Conservation (phyloP, 1,140 invertebrate genomes). For the Trichomalopsis sarcophagae region DNA sequence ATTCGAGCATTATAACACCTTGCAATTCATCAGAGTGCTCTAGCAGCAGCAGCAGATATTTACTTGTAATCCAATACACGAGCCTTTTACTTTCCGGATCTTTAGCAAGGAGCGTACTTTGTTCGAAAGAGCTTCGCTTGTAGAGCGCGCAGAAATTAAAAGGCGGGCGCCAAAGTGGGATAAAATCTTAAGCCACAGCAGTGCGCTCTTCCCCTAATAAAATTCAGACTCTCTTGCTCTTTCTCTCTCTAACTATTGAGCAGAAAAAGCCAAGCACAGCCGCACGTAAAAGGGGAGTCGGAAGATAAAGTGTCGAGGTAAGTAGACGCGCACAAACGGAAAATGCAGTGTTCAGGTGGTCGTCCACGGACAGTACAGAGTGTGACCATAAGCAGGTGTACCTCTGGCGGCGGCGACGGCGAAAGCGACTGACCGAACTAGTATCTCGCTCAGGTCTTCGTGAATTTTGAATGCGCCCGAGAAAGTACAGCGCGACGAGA, state of each 20-base stretch:
- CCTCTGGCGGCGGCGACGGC: no score
- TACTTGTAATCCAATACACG: neutral
- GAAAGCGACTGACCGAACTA: neutral
- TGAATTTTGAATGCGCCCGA: slow-evolving; percentile 28
- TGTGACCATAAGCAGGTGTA: neutral
- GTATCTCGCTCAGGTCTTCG: neutral
- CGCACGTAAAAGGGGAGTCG: neutral
- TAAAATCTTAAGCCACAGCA: neutral
- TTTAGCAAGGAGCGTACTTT: neutral
- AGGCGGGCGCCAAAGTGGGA: neutral
- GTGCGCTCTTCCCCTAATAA: neutral
- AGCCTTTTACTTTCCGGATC: neutral
- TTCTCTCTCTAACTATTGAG: neutral
- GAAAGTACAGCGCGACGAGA: neutral
- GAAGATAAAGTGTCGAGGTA: neutral
- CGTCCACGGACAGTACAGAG: neutral
- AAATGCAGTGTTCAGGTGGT: neutral
- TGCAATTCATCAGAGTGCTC: no score
- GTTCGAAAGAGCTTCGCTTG: neutral
- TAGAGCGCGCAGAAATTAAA: neutral
- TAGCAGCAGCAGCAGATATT: neutral
- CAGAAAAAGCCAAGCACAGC: neutral
- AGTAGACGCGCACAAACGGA: neutral
- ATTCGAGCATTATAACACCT: no score
- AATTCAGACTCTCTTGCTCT: neutral